These are phyloP conservation scores for Phylloscopus collybita DNA, from an alignment of 2,797 vertebrate species.

Conservation along the genomic window DNA sequence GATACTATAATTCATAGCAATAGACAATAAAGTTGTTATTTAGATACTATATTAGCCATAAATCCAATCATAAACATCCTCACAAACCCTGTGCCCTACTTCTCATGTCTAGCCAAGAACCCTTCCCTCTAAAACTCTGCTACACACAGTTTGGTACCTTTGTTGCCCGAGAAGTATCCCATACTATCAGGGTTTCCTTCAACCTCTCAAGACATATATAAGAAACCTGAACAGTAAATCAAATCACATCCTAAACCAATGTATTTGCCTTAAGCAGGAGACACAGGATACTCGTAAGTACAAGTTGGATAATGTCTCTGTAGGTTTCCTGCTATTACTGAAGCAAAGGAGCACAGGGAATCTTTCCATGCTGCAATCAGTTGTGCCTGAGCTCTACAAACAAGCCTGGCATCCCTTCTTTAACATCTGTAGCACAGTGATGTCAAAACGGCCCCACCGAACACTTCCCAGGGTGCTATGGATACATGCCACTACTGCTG, in stretches of 20 bases:
- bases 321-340: neutral
- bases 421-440: neutral
- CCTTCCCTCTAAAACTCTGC: neutral
- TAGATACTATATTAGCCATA: neutral
- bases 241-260: neutral
- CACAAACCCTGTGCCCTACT: neutral
- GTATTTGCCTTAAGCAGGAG: neutral
- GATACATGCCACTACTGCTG: neutral
- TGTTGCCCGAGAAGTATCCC: neutral
- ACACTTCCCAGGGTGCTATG: neutral
- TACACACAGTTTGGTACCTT: neutral
- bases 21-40: neutral
- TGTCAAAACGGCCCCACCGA: neutral
- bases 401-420: neutral
- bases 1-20: neutral
- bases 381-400: neutral
- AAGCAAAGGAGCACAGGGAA: neutral
- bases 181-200: neutral
- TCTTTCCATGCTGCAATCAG: neutral
- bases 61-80: neutral
- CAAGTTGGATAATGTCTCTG: neutral
- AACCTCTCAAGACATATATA: neutral
- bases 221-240: neutral
- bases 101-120: neutral
- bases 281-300: neutral